A percentile compares a stretch with the other conserved stretches of the same genome.
These are phyloP conservation scores for Peromyscus polionotus DNA, from an alignment of 2,113 vertebrate species.

Conservation along the genomic window DNA sequence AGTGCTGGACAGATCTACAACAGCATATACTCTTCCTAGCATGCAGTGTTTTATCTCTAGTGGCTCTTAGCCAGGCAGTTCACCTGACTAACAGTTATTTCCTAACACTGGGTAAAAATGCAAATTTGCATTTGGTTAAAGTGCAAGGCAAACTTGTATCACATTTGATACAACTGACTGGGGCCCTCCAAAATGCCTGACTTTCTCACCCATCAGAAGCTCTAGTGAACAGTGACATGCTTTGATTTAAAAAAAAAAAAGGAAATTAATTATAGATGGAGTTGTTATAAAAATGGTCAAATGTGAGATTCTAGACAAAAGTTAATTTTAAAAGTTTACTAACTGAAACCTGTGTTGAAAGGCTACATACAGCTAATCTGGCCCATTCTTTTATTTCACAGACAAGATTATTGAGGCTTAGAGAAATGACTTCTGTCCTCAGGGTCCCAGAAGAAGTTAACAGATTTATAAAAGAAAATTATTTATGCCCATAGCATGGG, in stretches of 20 bases:
- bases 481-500: neutral
- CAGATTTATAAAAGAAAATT: slow-evolving; percentile 66
- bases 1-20: neutral
- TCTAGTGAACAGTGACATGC: slow-evolving; percentile 12
- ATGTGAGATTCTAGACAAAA: slow-evolving; percentile 41
- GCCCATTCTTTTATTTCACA: slow-evolving; percentile 69
- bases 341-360: slow-evolving; percentile 46
- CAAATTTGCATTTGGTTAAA: slow-evolving; percentile 6
- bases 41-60: neutral
- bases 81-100: neutral
- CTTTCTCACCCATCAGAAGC: neutral
- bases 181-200: neutral
- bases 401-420: slow-evolving; percentile 67
- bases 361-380: slow-evolving; percentile 64
- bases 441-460: slow-evolving; percentile 68
- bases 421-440: slow-evolving; percentile 69
- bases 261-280: slow-evolving; percentile 42
- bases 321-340: slow-evolving; percentile 34
- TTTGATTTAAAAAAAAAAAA: slow-evolving; percentile 1
- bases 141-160: neutral
- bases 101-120: neutral
- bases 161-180: neutral
- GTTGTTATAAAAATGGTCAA: slow-evolving; percentile 45
- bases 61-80: neutral
- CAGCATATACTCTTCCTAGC: neutral